Conservation (phyloP, 2,888 invertebrate genomes). For the Tachystola acroxantha region DNA sequence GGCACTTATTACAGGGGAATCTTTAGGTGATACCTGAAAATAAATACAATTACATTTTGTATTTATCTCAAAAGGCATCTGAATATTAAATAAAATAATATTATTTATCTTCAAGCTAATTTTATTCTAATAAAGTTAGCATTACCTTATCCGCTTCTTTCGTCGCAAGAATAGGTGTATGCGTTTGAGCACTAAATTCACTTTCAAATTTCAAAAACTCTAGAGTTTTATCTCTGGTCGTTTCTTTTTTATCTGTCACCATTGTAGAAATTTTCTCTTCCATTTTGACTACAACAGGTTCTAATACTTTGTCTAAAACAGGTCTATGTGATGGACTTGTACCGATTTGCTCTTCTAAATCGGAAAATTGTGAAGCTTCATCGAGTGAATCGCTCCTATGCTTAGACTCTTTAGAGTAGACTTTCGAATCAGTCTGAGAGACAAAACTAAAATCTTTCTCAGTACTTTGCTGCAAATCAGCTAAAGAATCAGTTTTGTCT, state of each 20-base stretch:
- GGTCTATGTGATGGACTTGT: slow-evolving; percentile 58
- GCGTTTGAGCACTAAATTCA: slow-evolving; percentile 52
- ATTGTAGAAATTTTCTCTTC: slow-evolving; percentile 32
- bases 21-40: slow-evolving; percentile 53
- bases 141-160: slow-evolving; percentile 52
- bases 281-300: slow-evolving; percentile 22
- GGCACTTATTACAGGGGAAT: slow-evolving; percentile 71
- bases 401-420: slow-evolving; percentile 66
- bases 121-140: background rate
- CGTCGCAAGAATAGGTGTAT: slow-evolving; percentile 25
- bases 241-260: slow-evolving; percentile 25
- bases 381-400: slow-evolving; percentile 72
- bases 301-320: slow-evolving; percentile 30
- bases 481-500: slow-evolving; percentile 66
- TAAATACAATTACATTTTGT: background rate
- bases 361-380: slow-evolving; percentile 71
- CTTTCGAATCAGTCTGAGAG: slow-evolving; percentile 73
- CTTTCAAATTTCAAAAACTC: slow-evolving; percentile 61
- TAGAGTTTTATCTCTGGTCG: slow-evolving; percentile 38
- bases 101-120: too few relatives aligned
- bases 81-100: too few relatives aligned
- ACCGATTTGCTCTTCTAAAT: slow-evolving; percentile 68
- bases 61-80: background rate
- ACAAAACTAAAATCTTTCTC: slow-evolving; percentile 69
- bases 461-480: slow-evolving; percentile 67